Base-by-base conservation (phyloP, 1,140 invertebrate genomes). In the Hycleus cichorii region DNA sequence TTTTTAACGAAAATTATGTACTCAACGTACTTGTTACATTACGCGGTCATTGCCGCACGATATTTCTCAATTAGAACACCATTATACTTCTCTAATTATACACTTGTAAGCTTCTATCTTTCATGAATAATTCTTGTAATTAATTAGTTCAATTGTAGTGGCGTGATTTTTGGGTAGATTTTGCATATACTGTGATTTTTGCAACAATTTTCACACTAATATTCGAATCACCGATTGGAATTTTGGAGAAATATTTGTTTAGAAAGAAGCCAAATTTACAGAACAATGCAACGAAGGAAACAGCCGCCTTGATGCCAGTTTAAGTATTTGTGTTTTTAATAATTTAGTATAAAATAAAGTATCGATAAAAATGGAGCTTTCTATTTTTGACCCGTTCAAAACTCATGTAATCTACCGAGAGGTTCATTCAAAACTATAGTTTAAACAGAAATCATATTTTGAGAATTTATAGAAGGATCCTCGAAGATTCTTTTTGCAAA, bases 1-100 rank as follows among this genome's bases (percentile, higher is more conserved):
- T 24, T 52, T 43, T 42, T 43, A 12, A 44, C 40, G 3, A 52
- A 52, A 43, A 24, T 52, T 18, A 24, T 24, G 2, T 52, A 52
- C 18, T 42, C 49, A n/a, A 52, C 42, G 49, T 52, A 52, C 12
- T 43, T 52, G 9, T 11, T 52, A 43, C 49, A 52, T 44, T 52
- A 42, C 11, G 11, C n/a, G 3, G 18, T 52, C 24, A 44, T 52
- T 42, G 3, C 39, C 8, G 2, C 43, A 5, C 10, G 49, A 52
- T 42, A 12, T 42, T n/a, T 39, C 11, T 4, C 32, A 27, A 10
- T 18, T 4, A 49, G 32, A 38, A 49, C 26, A 32, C 11, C 4
- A 6, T 10, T 39, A 9, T 10, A 49, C 3, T 49, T 39, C 5
- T 49, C 48, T 38, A 49, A 39, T 6, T 3, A n/a, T 5, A 27